Evolutionary conservation across 1,140 invertebrate genomes (phyloP).

Genomic region (Drosophila biarmipes): DNA sequence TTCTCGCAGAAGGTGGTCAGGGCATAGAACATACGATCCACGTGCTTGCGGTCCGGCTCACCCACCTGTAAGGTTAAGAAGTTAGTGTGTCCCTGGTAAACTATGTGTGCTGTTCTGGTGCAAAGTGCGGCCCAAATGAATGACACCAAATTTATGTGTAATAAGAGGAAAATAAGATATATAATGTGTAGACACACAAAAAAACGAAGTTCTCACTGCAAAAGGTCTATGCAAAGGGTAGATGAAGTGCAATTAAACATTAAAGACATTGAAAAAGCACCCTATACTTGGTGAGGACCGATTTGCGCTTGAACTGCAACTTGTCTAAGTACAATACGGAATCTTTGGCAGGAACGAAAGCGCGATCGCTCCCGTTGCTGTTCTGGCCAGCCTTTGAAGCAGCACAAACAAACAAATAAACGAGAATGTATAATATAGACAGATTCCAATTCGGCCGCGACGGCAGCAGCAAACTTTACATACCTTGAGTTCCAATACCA

Average conservation of each 20-base stretch:
- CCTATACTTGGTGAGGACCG: constrained; percentile 75
- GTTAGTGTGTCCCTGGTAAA: neutral
- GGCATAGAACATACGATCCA: constrained; percentile 92
- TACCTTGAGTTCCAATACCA: constrained; percentile 86
- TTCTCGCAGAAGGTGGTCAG: constrained; percentile 93
- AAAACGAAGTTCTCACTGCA: neutral
- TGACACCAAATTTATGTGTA: neutral
- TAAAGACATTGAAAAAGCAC: constrained; percentile 32
- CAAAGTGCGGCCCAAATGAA: neutral
- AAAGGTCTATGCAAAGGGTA: neutral
- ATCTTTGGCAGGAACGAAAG: constrained; percentile 56
- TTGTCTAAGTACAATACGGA: constrained; percentile 68
- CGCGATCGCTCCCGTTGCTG: constrained; percentile 34
- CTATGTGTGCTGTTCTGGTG: neutral
- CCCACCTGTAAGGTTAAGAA: constrained; percentile 76
- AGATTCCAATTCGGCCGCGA: neutral
- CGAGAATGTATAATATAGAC: constrained; percentile 33
- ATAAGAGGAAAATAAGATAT: neutral
- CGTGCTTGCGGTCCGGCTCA: constrained; percentile 87
- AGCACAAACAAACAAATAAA: constrained; percentile 59
- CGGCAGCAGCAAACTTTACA: neutral
- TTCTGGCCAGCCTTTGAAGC: constrained; percentile 56
- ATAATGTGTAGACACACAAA: neutral
- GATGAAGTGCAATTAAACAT: constrained; percentile 32
- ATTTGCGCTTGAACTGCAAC: constrained; percentile 76